Percentiles rank a stretch among this genome's conserved stretches.
Evolutionary conservation across 2,113 vertebrate species (phyloP).

Genomic region (Carassius auratus): DNA sequence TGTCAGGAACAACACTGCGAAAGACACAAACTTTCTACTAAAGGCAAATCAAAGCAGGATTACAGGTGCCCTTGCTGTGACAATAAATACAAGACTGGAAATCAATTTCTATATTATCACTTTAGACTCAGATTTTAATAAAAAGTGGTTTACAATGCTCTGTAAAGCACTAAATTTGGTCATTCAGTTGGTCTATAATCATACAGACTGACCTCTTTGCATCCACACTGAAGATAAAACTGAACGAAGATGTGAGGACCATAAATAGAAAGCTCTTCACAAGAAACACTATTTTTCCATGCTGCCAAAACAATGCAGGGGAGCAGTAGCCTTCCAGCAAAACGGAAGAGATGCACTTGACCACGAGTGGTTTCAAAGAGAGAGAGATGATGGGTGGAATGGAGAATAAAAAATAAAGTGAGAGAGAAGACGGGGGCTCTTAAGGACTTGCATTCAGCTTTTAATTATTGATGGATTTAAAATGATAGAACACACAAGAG

Average conservation of each 20-base stretch:
- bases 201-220: neutral
- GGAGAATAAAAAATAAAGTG: constrained; percentile 1
- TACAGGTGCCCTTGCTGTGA: constrained; percentile 23
- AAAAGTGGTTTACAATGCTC: neutral
- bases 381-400: neutral
- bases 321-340: neutral
- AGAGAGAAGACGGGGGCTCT: constrained; percentile 30
- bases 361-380: constrained; percentile 18
- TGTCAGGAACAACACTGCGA: neutral
- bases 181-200: neutral
- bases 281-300: neutral
- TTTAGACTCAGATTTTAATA: neutral
- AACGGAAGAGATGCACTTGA: constrained; percentile 11
- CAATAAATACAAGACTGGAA: neutral
- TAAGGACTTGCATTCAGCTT: constrained; percentile 37
- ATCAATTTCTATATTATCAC: neutral
- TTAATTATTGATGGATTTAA: constrained; percentile 53
- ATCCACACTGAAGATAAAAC: neutral
- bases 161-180: neutral
- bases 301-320: constrained; percentile 11
- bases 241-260: neutral
- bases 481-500: constrained; percentile 33
- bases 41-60: constrained; percentile 24
- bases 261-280: constrained; percentile 26
- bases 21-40: constrained; percentile 23